These are phyloP conservation scores for Drosophila maculinotata DNA, from an alignment of 2,888 invertebrate species.

Conservation along the genomic window DNA sequence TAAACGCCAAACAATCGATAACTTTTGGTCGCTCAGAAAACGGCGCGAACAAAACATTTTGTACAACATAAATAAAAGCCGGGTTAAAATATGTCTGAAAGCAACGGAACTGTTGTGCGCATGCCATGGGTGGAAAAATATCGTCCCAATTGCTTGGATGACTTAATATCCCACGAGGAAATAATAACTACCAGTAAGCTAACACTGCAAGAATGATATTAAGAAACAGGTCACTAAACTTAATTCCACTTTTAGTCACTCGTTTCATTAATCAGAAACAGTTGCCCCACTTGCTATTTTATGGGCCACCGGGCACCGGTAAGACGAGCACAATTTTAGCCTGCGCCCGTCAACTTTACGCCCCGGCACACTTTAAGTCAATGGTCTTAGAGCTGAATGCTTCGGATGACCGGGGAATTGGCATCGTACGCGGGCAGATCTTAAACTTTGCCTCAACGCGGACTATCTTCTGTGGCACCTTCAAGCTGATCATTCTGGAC, in stretches of 20 bases:
- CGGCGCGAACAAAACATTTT: conserved; percentile 48
- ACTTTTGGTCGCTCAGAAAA: conserved; percentile 37
- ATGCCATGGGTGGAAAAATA: conserved; percentile 97
- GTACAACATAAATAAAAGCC: conserved; percentile 3
- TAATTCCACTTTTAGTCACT: conserved; percentile 87
- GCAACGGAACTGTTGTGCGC: conserved; percentile 51
- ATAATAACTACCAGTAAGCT: conserved; percentile 97
- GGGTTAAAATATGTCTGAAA: conserved; percentile 37
- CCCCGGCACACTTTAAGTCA: conserved; percentile 94
- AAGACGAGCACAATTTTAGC: conserved; percentile 99
- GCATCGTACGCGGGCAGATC: conserved; percentile 96
- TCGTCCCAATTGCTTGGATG: conserved; percentile 94
- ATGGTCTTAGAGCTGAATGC: conserved; percentile 98
- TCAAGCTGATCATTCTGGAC: conserved; percentile 98
- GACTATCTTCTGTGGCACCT: conserved; percentile 96
- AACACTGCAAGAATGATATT: background rate
- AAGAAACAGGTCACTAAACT: no score
- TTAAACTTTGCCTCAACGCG: conserved; percentile 98
- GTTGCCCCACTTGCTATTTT: conserved; percentile 97
- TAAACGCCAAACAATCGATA: conserved; percentile 38
- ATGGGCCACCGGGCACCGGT: conserved; percentile 99
- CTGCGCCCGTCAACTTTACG: conserved; percentile 96
- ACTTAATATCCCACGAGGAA: conserved; percentile 98
- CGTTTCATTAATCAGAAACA: conserved; percentile 96
- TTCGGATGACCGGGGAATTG: conserved; percentile 99